phyloP scores from a whole-genome alignment of 2,888 invertebrate species.

The Amphipoea lucens region DNA sequence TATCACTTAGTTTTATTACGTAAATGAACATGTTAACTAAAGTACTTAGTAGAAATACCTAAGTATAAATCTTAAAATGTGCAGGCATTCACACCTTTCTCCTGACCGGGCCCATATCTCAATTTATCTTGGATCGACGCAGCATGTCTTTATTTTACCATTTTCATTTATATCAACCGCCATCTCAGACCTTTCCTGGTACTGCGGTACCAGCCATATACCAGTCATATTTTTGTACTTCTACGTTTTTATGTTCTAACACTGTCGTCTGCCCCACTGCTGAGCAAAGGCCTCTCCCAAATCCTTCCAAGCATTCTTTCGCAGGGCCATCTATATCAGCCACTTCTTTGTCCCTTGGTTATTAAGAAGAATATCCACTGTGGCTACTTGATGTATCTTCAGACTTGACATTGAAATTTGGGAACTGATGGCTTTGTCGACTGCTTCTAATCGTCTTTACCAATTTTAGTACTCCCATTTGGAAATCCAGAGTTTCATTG shows the following conservation, averaged over 20 bases:
- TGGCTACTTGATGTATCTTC: constrained; percentile 16
- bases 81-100: neutral
- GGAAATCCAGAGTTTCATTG: constrained; percentile 30
- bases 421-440: neutral
- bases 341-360: neutral
- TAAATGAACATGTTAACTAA: neutral
- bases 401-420: neutral
- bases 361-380: constrained; percentile 14
- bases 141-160: neutral
- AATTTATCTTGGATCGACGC: no score
- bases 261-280: no score
- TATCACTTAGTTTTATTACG: neutral
- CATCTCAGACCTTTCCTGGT: neutral
- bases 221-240: neutral
- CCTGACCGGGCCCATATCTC: neutral
- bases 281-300: no score
- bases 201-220: no score
- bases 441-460: constrained; percentile 7
- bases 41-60: neutral
- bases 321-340: neutral
- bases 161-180: neutral
- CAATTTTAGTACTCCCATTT: constrained; percentile 29
- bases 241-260: neutral
- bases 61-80: neutral
- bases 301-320: neutral